Evolutionary conservation across 2,113 vertebrate species (phyloP), one percentile per base, ranked within the genome.

Genomic region (Pterocles gutturalis): DNA sequence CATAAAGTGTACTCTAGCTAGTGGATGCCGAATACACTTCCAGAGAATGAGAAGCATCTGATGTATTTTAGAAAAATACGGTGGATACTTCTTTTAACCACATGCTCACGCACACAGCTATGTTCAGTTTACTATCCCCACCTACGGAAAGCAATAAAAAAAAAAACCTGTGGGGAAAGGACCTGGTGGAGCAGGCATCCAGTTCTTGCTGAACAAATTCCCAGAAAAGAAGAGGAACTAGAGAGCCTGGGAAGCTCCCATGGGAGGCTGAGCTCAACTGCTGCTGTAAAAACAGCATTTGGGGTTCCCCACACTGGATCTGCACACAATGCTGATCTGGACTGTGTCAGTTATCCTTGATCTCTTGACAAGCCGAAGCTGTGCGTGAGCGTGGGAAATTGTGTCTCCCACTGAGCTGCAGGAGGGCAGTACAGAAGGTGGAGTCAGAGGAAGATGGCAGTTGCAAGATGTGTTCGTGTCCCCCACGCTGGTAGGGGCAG

Each of bases 401-500:
- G 33, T 38, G 33, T 61, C 57, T 38, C 18, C 65, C 14, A 55
- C 2, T 4, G 10, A 76, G 83, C 51, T 81, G 46, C 67, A 69
- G 14, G 15, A 31, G 6, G 2, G 15, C 46, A 58, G 28, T 7
- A 19, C 45, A 24, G 31, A 53, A 88, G 41, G 31, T 38, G 46
- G 28, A 61, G 26, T 12, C 33, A 49, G 64, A 20, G 41, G 28
- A 60, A 92, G 48, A 55, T 67, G 49, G 54, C 60, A 61, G 33
- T 1, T 83, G 70, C 46, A 72, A 83, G 54, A 57, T 0, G 2
- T 9, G 36, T 45, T 78, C 2, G 1, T 2, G 3, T 36, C 15
- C 51, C 61, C 57, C 7, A 5, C 18, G 58, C 57, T 46, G 49
- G 24, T 4, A 70, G 66, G 65, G 33, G 54, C 65, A 77, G 77